These are phyloP conservation scores for Clarias fuscus DNA, from an alignment of 2,797 vertebrate species.

Conservation along the genomic window DNA sequence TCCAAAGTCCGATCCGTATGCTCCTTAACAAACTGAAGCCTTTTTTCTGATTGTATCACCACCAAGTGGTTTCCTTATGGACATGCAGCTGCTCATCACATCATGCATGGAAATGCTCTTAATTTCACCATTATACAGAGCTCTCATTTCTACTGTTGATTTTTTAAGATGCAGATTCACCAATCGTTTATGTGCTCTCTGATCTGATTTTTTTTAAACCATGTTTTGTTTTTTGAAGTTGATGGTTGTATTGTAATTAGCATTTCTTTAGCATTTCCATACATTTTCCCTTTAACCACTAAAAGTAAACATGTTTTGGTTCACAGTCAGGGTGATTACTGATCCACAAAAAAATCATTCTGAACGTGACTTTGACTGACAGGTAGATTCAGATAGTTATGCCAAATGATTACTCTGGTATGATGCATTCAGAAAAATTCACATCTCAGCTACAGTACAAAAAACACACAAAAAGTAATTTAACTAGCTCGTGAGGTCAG, in stretches of 20 bases:
- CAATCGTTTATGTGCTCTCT: no score
- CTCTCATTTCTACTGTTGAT: no score
- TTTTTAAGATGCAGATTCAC: no score
- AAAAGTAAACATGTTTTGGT: not conserved
- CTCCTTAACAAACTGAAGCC: no score
- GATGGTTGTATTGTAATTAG: not conserved
- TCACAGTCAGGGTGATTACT: not conserved
- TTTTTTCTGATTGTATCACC: no score
- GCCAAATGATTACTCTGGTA: not conserved
- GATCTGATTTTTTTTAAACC: no score
- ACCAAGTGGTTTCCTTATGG: no score
- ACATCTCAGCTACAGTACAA: not conserved
- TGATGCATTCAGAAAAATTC: not conserved
- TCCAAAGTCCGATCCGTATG: no score
- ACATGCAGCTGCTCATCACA: no score
- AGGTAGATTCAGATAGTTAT: not conserved
- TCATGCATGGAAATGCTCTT: no score
- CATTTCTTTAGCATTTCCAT: not conserved
- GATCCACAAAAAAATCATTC: conserved; percentile 7
- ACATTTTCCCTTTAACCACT: not conserved
- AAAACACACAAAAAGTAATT: not conserved
- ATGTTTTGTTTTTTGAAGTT: no score
- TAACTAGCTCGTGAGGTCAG: not conserved
- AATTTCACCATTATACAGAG: no score
- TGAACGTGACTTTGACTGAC: not conserved